Evolutionary conservation across 2,113 vertebrate species (phyloP), one percentile per base, ranked within the genome.

Genomic region (Apaloderma vittatum): DNA sequence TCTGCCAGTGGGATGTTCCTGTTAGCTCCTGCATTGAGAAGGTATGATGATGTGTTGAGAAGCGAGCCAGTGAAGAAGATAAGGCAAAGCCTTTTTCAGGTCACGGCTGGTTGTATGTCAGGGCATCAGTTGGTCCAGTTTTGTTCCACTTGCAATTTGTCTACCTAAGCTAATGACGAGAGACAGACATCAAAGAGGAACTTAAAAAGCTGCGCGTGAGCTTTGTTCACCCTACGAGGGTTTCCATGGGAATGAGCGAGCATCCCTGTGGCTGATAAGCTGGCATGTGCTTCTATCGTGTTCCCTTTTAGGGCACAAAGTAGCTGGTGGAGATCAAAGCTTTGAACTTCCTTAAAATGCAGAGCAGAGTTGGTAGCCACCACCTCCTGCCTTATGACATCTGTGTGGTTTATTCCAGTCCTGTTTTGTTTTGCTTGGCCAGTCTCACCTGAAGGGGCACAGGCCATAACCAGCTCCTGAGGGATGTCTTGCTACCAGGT

Each of bases 341-440:
- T 80, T 46, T 54, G 46, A 55, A 63, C 12, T 67, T 1, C 1
- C 49, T n/a, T 46, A 48, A 27, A 43, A 29, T 15, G 26, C 67
- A 51, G 46, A 26, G 63, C 48, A 61, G 52, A 90, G 49, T 37
- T 88, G 74, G 36, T 46, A 83, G 37, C 36, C 30, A 9, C 20
- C 46, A 9, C 19, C 34, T 70, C 27, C 36, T 49, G n/a, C 27
- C 22, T 36, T 18, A 5, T 0, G 2, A 34, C 22, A 6, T 34
- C 57, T 8, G 0, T 37, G 36, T 62, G n/a, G 16, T 48, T 84
- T 48, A 14, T 70, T 20, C 4, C 18, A 4, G n/a, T 66, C 8
- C 23, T 84, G 30, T 16, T 86, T 62, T 84, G 30, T 16, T 86
- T 62, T 30, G 55, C 43, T 65, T 77, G 63, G 34, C 59, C 24